Base-by-base conservation (phyloP, 2,113 vertebrate genomes). In the Pygoscelis antarcticus region DNA sequence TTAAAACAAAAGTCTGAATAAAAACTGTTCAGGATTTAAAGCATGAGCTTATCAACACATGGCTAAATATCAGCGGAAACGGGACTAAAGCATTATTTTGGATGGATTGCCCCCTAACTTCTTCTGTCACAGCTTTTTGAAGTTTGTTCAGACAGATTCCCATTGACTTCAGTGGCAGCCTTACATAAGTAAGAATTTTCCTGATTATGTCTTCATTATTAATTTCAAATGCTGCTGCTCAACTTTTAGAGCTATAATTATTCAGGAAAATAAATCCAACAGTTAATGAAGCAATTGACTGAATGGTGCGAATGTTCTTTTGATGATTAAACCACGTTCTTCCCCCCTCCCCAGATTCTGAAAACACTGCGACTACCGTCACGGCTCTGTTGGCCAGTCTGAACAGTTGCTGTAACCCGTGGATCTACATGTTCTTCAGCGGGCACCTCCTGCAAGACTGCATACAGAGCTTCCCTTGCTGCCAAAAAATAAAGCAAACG, bases 401-500 rank as follows among this genome's bases (percentile, higher is more conserved):
- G 94, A 99, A 99, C 96, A 99, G 99, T 82, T 99, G 99, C 97
- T 99, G 99, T 84, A 99, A 99, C 97, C 99, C 99, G 0, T 99
- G 99, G 99, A 99, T 99, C 96, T 99, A 99, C 98, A 99, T 99
- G 99, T 99, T 99, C 97, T 99, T 99, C 96, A 99, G 99, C 3
- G 99, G 99, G 11, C 99, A 99, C 78, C 99, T 99, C 78, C 98
- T 99, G 55, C 99, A 99, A 85, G 99, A 99, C 95, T 99, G 99
- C 34, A 40, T 99, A 47, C 98, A 97, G 85, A 99, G 99, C 94
- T 98, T 99, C 87, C 98, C 96, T 7, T 99, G 99, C 95, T 99
- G 98, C 96, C 97, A 83, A 71, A 98, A 97, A 87, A 70, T 97
- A 29, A 98, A 94, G 44, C 91, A 95, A 42, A 97, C 96, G 0